Evolutionary conservation across 2,113 vertebrate species (phyloP).

Genomic region (Melanostigma gelatinosum): DNA sequence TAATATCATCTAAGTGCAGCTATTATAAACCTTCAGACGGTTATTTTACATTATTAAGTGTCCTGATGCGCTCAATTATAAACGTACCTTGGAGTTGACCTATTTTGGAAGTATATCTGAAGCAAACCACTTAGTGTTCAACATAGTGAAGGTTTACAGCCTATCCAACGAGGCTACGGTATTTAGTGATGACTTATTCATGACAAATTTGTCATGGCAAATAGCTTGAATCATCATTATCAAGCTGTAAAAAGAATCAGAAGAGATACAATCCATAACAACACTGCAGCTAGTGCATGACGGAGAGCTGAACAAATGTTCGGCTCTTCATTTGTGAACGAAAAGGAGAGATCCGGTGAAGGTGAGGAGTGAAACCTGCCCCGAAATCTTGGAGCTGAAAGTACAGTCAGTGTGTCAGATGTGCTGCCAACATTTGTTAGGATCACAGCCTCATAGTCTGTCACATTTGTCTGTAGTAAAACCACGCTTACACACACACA

Average conservation of each 20-base stretch:
- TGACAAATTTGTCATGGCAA: background rate
- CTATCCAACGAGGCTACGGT: no score
- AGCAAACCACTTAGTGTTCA: background rate
- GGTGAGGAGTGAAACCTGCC: background rate
- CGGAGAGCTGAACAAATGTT: background rate
- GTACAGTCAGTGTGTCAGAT: constrained; percentile 27
- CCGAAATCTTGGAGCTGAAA: constrained; percentile 6
- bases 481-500: background rate
- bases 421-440: background rate
- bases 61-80: background rate
- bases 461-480: constrained; percentile 26
- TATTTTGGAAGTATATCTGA: background rate
- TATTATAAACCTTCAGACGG: background rate
- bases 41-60: background rate
- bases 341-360: background rate
- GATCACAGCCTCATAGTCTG: constrained; percentile 39
- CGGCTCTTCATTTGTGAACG: background rate
- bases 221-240: background rate
- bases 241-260: background rate
- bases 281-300: background rate
- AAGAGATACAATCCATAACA: background rate
- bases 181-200: background rate
- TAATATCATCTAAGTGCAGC: constrained; percentile 14
- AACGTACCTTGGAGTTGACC: background rate
- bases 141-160: background rate